Evolutionary conservation across 2,113 vertebrate species (phyloP).

Genomic region (Astur gentilis): DNA sequence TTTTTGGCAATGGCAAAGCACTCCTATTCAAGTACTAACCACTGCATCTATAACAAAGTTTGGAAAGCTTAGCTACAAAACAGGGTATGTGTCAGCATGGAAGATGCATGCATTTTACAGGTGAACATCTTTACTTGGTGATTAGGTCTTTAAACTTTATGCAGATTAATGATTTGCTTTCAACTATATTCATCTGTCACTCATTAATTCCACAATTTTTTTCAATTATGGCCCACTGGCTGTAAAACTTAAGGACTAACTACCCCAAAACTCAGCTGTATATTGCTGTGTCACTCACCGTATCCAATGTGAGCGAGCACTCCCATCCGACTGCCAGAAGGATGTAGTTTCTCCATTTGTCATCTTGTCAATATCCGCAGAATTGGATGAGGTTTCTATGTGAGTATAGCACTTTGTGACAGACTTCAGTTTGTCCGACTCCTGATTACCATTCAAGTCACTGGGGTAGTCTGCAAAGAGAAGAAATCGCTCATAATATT

Average conservation of each 20-base stretch:
- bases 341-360: conserved; percentile 91
- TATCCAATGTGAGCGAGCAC: conserved; percentile 95
- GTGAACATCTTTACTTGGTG: neutral
- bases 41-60: neutral
- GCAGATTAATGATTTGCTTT: neutral
- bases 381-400: conserved; percentile 93
- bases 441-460: conserved; percentile 83
- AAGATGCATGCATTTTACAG: neutral
- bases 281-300: conserved; percentile 67
- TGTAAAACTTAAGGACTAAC: neutral
- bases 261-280: neutral
- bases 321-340: conserved; percentile 97
- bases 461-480: conserved; percentile 71
- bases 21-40: neutral
- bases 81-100: neutral
- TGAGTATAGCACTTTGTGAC: conserved; percentile 90
- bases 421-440: conserved; percentile 87
- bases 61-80: neutral
- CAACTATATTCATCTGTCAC: neutral
- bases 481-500: neutral
- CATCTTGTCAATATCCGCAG: conserved; percentile 89
- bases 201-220: neutral
- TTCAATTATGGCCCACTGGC: neutral
- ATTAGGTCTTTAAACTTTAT: neutral
- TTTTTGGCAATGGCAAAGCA: neutral